Percentiles rank a stretch among this genome's conserved stretches.
These are phyloP conservation scores for Venustaconcha ellipsiformis DNA, from an alignment of 1,140 invertebrate genomes.

Conservation along the genomic window DNA sequence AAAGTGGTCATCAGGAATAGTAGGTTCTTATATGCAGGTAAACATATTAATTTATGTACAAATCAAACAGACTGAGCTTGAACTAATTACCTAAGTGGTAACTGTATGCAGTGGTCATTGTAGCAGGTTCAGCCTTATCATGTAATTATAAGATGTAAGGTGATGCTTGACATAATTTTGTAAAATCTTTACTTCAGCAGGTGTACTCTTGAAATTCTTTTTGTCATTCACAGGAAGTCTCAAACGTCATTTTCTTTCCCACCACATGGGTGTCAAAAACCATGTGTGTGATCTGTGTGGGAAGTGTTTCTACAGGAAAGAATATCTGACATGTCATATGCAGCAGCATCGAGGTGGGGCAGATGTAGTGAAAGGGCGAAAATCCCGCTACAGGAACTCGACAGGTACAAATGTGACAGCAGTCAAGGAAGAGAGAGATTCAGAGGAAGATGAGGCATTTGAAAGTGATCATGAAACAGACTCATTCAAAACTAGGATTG, in stretches of 20 bases:
- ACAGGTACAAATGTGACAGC: neutral
- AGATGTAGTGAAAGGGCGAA: conserved; percentile 14
- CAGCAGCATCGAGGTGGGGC: conserved; percentile 25
- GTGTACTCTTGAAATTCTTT: no score
- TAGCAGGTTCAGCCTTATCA: no score
- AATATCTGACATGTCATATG: conserved; percentile 25
- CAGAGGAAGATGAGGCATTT: neutral
- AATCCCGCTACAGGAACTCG: conserved; percentile 4
- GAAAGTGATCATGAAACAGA: neutral
- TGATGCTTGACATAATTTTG: no score
- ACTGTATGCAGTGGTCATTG: no score
- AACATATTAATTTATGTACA: no score
- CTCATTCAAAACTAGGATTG: conserved; percentile 5
- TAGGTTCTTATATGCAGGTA: no score
- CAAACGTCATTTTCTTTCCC: conserved; percentile 26
- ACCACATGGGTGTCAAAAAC: conserved; percentile 26
- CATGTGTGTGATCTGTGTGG: conserved; percentile 32
- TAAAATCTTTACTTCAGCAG: no score
- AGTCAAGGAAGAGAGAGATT: conserved; percentile 4
- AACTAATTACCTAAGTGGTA: no score
- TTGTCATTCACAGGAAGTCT: conserved; percentile 19
- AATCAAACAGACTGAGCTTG: no score
- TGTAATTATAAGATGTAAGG: no score
- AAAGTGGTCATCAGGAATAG: no score
- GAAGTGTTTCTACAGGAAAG: conserved; percentile 30